Evolutionary conservation across 2,888 invertebrate species (phyloP).

Genomic region (Athetis lepigone): DNA sequence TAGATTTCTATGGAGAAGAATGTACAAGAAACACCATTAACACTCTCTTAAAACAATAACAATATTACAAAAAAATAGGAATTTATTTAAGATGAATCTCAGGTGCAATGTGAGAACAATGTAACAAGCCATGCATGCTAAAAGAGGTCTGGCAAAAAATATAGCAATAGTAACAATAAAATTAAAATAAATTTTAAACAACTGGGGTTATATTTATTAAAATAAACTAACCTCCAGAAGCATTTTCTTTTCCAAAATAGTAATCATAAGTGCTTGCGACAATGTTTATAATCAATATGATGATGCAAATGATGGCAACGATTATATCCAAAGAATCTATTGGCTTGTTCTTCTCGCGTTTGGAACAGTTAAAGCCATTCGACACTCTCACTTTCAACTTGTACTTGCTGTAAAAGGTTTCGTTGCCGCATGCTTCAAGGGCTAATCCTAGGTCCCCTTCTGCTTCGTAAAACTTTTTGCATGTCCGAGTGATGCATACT

Average conservation of each 20-base stretch:
- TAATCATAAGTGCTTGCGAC: conserved; percentile 46
- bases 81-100: no score
- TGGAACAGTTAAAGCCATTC: conserved; percentile 32
- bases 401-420: conserved; percentile 44
- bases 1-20: no score
- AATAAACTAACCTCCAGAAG: conserved; percentile 22
- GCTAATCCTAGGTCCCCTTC: conserved; percentile 45
- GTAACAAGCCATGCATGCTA: no score
- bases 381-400: conserved; percentile 48
- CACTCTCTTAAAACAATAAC: no score
- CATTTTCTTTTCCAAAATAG: neutral
- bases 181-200: no score
- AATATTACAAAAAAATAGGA: no score
- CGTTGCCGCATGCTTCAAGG: conserved; percentile 59
- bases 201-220: no score
- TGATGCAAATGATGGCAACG: conserved; percentile 22
- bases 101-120: no score
- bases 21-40: no score
- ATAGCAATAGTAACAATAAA: no score
- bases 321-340: conserved; percentile 37
- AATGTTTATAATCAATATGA: conserved; percentile 42
- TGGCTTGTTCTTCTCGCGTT: conserved; percentile 12
- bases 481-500: conserved; percentile 78
- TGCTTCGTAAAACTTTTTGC: conserved; percentile 66
- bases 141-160: no score